Conservation (phyloP, 2,888 invertebrate species). For the Sphaerophoria rueppellii region DNA sequence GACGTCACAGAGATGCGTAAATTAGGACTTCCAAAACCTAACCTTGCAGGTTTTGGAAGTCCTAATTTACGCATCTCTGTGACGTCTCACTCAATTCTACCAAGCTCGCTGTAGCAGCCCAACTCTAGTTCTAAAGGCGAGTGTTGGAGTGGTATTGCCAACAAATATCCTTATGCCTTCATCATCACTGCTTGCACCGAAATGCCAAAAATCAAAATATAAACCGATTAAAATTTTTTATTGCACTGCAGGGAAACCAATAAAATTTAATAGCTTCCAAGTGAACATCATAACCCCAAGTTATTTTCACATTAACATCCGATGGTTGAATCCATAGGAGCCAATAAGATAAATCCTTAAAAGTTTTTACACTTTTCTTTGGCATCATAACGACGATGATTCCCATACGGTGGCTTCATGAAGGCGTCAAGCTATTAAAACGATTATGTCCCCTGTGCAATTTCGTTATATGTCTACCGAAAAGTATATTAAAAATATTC, state of each 20-base stretch:
- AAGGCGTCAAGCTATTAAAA: conserved; percentile 28
- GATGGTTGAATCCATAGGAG: not conserved
- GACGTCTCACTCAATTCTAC: too few species aligned
- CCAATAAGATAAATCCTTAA: conserved; percentile 5
- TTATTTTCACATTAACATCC: conserved; percentile 11
- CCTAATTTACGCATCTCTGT: too few species aligned
- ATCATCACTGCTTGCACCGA: too few species aligned
- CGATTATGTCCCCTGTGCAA: conserved; percentile 24
- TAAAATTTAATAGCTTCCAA: conserved; percentile 5
- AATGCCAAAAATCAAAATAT: not conserved
- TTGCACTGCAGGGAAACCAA: not conserved
- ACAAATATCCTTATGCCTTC: too few species aligned
- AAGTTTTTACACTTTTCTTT: not conserved
- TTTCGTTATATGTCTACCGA: not conserved
- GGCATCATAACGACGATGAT: not conserved
- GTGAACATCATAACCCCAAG: not conserved
- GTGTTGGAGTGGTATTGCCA: too few species aligned
- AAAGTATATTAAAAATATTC: conserved; percentile 8
- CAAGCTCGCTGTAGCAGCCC: too few species aligned
- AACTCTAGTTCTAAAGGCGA: too few species aligned
- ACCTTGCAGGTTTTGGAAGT: too few species aligned
- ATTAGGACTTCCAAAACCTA: too few species aligned
- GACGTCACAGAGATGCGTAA: too few species aligned
- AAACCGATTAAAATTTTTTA: not conserved
- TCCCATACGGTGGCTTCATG: conserved; percentile 5